Percentiles rank a stretch among this genome's conserved stretches.
These are phyloP conservation scores for Eupeodes latifasciatus DNA, from an alignment of 2,888 invertebrate species.

Conservation along the genomic window DNA sequence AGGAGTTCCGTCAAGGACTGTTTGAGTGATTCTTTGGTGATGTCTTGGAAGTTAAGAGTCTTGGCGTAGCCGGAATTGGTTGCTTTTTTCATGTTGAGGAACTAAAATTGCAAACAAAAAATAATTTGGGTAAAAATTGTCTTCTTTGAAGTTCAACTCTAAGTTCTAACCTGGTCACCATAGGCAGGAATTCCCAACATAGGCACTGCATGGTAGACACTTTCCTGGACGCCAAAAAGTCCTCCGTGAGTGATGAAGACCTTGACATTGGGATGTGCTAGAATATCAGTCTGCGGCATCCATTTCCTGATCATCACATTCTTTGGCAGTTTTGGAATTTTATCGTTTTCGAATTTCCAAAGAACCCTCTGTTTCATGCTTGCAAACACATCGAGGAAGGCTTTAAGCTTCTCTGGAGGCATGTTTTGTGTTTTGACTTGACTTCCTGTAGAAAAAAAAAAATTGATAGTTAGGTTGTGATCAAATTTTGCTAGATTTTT, in stretches of 20 bases:
- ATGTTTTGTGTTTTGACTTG: constrained; percentile 84
- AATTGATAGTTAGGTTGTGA: background rate
- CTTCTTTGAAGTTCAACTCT: background rate
- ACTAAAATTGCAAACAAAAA: constrained; percentile 77
- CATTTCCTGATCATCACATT: constrained; percentile 85
- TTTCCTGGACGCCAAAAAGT: constrained; percentile 84
- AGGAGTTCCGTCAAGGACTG: constrained; percentile 82
- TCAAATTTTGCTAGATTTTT: background rate
- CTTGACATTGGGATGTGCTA: constrained; percentile 84
- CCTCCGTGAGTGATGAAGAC: constrained; percentile 85
- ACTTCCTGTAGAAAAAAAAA: constrained; percentile 81
- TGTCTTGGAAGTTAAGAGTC: constrained; percentile 81
- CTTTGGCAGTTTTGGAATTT: constrained; percentile 81
- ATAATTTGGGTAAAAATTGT: background rate
- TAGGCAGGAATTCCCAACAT: constrained; percentile 84
- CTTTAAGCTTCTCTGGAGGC: constrained; percentile 81
- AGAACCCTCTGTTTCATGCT: constrained; percentile 83
- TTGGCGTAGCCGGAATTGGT: constrained; percentile 82
- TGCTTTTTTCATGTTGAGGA: constrained; percentile 82
- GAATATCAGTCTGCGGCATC: constrained; percentile 85
- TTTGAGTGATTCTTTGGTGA: constrained; percentile 80
- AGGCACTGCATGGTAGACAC: constrained; percentile 84
- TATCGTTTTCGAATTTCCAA: constrained; percentile 85
- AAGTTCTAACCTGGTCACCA: constrained; percentile 82
- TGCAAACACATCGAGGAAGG: constrained; percentile 84